phyloP scores from a whole-genome alignment of 2,113 vertebrate species.

The Nothocercus nigrocapillus region DNA sequence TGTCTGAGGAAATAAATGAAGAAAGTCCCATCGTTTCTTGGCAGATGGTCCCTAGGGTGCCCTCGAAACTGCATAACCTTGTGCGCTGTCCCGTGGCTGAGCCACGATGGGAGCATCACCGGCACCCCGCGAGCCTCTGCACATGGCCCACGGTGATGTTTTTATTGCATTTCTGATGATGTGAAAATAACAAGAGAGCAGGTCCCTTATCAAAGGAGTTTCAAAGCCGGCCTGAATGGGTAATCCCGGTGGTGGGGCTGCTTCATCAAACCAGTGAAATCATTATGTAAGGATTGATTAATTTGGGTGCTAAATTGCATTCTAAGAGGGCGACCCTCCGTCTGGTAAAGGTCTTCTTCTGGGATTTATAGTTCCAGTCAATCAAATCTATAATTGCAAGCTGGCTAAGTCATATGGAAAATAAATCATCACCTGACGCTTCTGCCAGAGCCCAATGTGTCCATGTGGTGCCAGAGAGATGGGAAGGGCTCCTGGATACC shows the following conservation, averaged over 20 bases:
- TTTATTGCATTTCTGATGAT: neutral
- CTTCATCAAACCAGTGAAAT: constrained; percentile 38
- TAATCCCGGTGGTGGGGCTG: neutral
- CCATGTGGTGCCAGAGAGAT: fast-evolving
- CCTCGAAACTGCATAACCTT: neutral
- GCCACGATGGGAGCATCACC: neutral
- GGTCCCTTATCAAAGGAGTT: neutral
- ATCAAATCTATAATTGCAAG: constrained; percentile 14
- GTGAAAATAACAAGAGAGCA: neutral
- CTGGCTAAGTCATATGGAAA: constrained; percentile 5
- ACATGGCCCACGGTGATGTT: neutral
- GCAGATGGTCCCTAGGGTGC: neutral
- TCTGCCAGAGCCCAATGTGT: neutral
- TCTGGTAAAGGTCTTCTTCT: neutral
- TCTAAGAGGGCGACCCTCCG: neutral
- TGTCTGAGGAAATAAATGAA: neutral
- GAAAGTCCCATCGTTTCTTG: neutral
- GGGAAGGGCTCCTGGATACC: neutral
- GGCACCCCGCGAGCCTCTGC: neutral
- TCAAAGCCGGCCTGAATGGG: neutral
- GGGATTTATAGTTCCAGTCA: constrained; percentile 29
- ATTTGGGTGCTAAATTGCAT: constrained; percentile 47
- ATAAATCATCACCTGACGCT: neutral
- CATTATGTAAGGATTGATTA: constrained; percentile 34
- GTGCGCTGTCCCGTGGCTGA: neutral